These are phyloP conservation scores for Morone saxatilis DNA, from an alignment of 2,113 vertebrate genomes.

Conservation along the genomic window DNA sequence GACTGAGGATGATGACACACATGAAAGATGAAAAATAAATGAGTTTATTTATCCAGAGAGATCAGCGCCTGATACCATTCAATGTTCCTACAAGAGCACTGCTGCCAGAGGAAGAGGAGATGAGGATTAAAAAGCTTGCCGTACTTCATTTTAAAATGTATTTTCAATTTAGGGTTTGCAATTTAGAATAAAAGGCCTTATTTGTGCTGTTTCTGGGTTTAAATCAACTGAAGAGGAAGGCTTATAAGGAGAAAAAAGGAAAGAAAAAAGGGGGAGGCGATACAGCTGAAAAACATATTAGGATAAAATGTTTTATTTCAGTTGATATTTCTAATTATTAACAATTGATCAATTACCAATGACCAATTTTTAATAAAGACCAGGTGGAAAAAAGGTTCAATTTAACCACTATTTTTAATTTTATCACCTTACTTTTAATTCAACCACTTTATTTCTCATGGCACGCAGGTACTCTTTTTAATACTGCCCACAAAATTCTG, in stretches of 20 bases:
- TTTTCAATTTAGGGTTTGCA: not conserved
- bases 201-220: not conserved
- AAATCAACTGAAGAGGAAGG: not conserved
- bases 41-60: slow-evolving; percentile 12
- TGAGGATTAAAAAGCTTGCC: not conserved
- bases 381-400: too few species aligned
- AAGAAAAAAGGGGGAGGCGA: not conserved
- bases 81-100: slow-evolving; percentile 1
- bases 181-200: not conserved
- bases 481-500: too few species aligned
- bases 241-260: not conserved
- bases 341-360: too few species aligned
- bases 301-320: too few species aligned
- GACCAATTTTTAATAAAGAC: too few species aligned
- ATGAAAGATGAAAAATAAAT: slow-evolving; percentile 51
- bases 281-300: too few species aligned
- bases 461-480: too few species aligned
- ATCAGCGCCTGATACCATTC: slow-evolving; percentile 8
- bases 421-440: too few species aligned
- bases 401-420: too few species aligned
- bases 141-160: not conserved
- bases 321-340: too few species aligned
- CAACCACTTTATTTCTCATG: too few species aligned
- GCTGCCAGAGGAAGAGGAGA: not conserved
- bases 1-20: slow-evolving; percentile 52